Conservation (phyloP, 2,797 vertebrate species). For the Myripristis jacobus region DNA sequence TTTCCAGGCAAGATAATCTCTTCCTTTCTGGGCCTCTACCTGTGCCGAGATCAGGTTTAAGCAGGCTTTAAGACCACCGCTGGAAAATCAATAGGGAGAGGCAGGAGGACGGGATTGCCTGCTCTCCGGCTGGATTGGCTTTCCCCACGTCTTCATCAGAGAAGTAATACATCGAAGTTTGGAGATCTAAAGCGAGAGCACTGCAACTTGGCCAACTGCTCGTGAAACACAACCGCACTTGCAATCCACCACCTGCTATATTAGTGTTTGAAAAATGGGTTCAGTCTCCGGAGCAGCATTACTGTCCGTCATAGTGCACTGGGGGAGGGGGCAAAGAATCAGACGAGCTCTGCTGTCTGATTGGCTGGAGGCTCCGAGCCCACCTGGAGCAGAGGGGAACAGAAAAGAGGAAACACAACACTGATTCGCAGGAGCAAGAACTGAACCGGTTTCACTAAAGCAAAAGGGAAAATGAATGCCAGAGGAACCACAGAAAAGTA, state of each 20-base stretch:
- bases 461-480: not conserved
- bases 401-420: not conserved
- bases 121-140: conserved; percentile 53
- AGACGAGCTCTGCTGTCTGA: not conserved
- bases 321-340: too few relatives aligned
- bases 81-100: conserved; percentile 50
- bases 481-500: too few relatives aligned
- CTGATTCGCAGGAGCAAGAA: not conserved
- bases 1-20: conserved; percentile 28
- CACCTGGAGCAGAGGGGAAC: not conserved
- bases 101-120: conserved; percentile 50
- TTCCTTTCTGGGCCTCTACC: conserved; percentile 21
- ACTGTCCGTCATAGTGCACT: conserved; percentile 1
- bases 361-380: conserved; percentile 3
- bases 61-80: conserved; percentile 49
- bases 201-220: conserved; percentile 14
- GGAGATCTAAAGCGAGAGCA: conserved; percentile 10
- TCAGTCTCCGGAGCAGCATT: conserved; percentile 10
- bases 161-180: conserved; percentile 43
- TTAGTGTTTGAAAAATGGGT: not conserved
- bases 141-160: conserved; percentile 71
- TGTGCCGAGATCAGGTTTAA: conserved; percentile 33
- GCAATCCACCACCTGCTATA: not conserved
- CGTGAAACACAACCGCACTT: not conserved
- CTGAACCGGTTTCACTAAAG: not conserved